Base-by-base conservation (phyloP, 2,113 vertebrate genomes). In the Progne subis region DNA sequence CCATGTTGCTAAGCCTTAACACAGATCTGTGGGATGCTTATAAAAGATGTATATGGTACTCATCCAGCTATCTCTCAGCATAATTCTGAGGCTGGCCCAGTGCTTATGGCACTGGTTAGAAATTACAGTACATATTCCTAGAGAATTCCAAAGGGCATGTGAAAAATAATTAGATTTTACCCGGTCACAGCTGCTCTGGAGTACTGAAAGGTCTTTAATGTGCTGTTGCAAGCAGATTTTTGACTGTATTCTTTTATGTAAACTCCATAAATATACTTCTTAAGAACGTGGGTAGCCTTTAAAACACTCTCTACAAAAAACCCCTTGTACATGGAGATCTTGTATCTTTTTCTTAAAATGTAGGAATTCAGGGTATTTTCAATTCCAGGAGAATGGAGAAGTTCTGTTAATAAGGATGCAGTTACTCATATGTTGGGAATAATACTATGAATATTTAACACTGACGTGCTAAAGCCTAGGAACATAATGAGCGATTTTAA, bases 101-200 rank as follows among this genome's bases (percentile, higher is more conserved):
- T 96, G 94, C 82, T 95, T 96, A 94, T 95, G 95, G 77, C 82
- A 96, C 56, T 70, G 83, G 86, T 95, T 97, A 95, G 92, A 96
- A 97, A 95, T 90, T 87, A 55, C 92, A 94, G 78, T 90, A 94
- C 86, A 85, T 97, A 94, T 96, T 97, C 94, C 82, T 94, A 85
- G 95, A 98, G 87, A 97, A 96, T 98, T 98, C 96, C 82, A 95
- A 96, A 65, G 87, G 86, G 74, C 94, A 83, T 82, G 83, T 90
- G 85, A 96, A 94, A 97, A 97, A 98, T 97, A 97, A 98, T 98
- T 98, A 96, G 92, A 95, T 98, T 98, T 98, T 97, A 95, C 71
- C 96, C 88, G 87, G 97, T 98, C 92, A 96, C 92, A 97, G 92
- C 95, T 96, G 93, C 91, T 92, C 92, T 95, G 82, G 85, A 95